Base-by-base conservation (phyloP, 2,797 vertebrate genomes). In the Pteronotus mesoamericanus region DNA sequence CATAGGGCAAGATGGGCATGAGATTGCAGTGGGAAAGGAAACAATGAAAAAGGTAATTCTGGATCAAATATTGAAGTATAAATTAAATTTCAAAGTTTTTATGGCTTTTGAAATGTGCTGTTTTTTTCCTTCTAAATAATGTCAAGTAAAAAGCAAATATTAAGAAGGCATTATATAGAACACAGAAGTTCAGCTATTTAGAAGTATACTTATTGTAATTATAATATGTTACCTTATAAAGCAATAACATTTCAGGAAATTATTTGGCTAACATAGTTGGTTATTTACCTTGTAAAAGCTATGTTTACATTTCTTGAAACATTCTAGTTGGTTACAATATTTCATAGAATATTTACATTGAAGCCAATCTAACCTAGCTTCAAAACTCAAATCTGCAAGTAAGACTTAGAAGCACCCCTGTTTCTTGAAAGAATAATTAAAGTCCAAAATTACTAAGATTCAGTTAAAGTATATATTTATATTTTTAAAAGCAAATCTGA, bases 21-120 rank as follows among this genome's bases (percentile, higher is more conserved):
- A 97, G 42, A 89, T 92, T 87, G 57, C 61, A 95, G 89, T 97
- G 80, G 74, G 89, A 78, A 78, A 97, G 87, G 97, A 98, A 91
- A 91, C 96, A 89, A 90, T 85, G 82, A 95, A 94, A 96, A 96
- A 98, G 97, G 98, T 98, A 98, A 94, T 89, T 71, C 94, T 95
- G 14, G 57, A 61, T 69, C 74, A 61, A 84, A 59, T 74, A 53
- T 64, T 87, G 44, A 77, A 85, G 55, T 86, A n/a, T 48, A 57
- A 48, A 59, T 77, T 85, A 72, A 55, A 79, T 93, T 69, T 86
- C 68, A 87, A 61, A 89, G 42, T 71, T 91, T 69, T 77, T 29
- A 66, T 94, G 55, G 22, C 6, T 85, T 92, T 88, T 59, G 34
- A 89, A 86, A 79, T 83, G 19, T 75, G 32, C 29, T 64, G 34